Evolutionary conservation across 1,140 invertebrate species (phyloP), one percentile per base, ranked within the genome.

Genomic region (Phymastichus coffea): DNA sequence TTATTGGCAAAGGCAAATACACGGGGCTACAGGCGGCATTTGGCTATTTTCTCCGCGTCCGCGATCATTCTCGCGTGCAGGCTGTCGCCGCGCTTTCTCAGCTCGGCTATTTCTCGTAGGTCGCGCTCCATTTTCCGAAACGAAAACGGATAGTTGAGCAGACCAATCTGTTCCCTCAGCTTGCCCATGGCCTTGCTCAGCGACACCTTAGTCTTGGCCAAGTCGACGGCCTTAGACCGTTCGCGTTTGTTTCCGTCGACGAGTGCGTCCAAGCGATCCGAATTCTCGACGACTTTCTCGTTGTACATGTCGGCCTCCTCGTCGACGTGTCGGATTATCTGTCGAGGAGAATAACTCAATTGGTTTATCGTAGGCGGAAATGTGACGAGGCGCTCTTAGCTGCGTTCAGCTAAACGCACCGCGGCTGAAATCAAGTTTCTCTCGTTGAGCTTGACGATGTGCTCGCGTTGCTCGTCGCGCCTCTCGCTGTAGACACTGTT

Each of bases 401-500:
- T n/a, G n/a, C n/a, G n/a, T n/a, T n/a, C n/a, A n/a, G n/a, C n/a
- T n/a, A n/a, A n/a, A n/a, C 48, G 7, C 55, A 59, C 59, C 25
- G 17, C 51, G 4, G 55, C 40, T 3, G 19, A 25, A 1, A 7
- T 1, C 2, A 56, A 14, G 23, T 55, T 58, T 17, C 28, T 49
- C 26, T 48, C 28, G 23, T 8, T 26, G n/a, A 55, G 14, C 25
- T 28, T 63, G 17, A 12, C 20, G n/a, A 60, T 41, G 10, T 35
- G 35, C 14, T 63, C 48, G 15, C 6, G 1, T 28, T 46, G 35
- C 17, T 63, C 49, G 10, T 63, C 28, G 10, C 28, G 38, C 38
- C 33, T 48, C 47, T 58, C 33, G 2, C 14, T 41, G 26, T 38
- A 55, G 40, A 65, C 44, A n/a, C 52, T 8, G 40, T 65, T 53